Evolutionary conservation across 2,797 vertebrate species (phyloP).

Genomic region (Etheostoma perlongum): DNA sequence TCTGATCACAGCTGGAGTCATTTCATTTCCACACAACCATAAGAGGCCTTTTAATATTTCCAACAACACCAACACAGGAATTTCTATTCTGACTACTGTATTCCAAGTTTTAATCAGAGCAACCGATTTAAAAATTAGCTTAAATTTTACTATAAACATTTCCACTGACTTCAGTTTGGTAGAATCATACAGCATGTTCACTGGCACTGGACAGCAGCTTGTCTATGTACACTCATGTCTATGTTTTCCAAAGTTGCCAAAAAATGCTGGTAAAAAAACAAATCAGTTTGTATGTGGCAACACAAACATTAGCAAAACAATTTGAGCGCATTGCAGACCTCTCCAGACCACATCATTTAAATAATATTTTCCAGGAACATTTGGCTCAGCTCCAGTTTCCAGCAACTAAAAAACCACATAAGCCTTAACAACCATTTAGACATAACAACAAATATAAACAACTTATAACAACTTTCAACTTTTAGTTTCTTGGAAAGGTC

Average conservation of each 20-base stretch:
- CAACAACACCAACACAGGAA: no score
- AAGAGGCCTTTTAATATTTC: no score
- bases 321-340: slow-evolving; percentile 1
- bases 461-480: slow-evolving; percentile 20
- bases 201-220: background rate
- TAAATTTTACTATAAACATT: no score
- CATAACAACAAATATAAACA: slow-evolving; percentile 15
- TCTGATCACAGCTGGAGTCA: no score
- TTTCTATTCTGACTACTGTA: no score
- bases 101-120: background rate
- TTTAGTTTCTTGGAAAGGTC: slow-evolving; percentile 7
- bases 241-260: background rate
- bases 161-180: background rate
- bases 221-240: background rate
- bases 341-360: slow-evolving; percentile 16
- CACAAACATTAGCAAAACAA: background rate
- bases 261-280: slow-evolving; percentile 21
- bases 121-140: background rate
- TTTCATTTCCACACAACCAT: no score
- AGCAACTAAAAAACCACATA: background rate
- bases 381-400: slow-evolving; percentile 23
- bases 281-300: slow-evolving; percentile 1
- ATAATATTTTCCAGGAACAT: slow-evolving; percentile 13
- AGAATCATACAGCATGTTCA: background rate
- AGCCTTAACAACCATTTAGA: slow-evolving; percentile 10